These are phyloP conservation scores for Dicrostonyx torquatus DNA, from an alignment of 2,797 vertebrate genomes.

Conservation along the genomic window DNA sequence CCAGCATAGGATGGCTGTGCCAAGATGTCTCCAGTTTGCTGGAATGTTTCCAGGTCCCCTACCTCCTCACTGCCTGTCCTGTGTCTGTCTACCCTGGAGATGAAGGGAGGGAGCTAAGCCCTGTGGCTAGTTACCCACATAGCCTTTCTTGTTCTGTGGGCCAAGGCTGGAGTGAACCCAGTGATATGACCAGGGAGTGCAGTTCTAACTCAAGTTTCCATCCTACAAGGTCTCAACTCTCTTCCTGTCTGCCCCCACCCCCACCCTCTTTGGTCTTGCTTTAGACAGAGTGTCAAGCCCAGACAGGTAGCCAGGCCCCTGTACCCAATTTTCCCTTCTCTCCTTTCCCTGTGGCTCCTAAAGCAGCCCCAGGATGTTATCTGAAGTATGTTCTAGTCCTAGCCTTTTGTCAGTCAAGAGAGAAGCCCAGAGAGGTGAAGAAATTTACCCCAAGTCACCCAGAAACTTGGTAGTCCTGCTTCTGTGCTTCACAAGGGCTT, in stretches of 20 bases:
- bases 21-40: background rate
- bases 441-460: background rate
- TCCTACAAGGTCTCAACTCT: background rate
- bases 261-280: background rate
- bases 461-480: background rate
- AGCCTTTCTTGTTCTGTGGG: background rate
- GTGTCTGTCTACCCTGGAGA: fast-evolving
- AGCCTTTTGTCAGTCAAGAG: background rate
- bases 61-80: background rate
- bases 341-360: background rate
- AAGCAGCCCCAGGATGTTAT: background rate
- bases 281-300: background rate
- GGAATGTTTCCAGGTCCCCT: background rate
- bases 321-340: background rate
- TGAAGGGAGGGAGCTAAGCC: background rate
- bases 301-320: no score
- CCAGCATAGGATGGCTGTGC: background rate
- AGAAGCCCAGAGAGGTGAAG: background rate
- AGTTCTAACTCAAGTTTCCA: background rate
- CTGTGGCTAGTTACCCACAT: background rate
- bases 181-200: background rate
- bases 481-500: background rate
- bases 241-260: background rate
- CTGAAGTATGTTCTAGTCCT: background rate
- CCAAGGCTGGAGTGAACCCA: background rate